phyloP scores from a whole-genome alignment of 2,888 invertebrate species.

The Stegophylla sp. region DNA sequence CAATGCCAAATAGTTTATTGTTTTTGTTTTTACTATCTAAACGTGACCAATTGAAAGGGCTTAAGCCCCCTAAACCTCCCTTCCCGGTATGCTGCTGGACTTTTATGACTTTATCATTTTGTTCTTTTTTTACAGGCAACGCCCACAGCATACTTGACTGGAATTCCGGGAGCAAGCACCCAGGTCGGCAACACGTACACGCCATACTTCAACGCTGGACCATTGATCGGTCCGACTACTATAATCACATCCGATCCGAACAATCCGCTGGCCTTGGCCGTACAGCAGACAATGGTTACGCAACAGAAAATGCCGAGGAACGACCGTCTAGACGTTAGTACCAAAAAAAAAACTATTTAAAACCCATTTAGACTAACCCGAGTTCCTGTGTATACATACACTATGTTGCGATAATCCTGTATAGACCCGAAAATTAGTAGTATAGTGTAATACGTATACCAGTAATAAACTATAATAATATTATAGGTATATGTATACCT shows the following conservation, averaged over 20 bases:
- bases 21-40: too few species aligned
- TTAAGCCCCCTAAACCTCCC: too few species aligned
- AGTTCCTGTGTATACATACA: slow-evolving; percentile 98
- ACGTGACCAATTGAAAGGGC: too few species aligned
- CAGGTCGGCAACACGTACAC: slow-evolving; percentile 87
- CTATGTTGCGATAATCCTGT: too few species aligned
- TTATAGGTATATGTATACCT: not conserved
- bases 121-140: slow-evolving; percentile 66
- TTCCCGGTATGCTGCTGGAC: too few species aligned
- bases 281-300: slow-evolving; percentile 81
- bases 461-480: not conserved
- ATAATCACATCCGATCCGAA: slow-evolving; percentile 89
- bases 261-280: slow-evolving; percentile 79
- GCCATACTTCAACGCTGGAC: slow-evolving; percentile 86
- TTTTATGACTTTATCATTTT: too few species aligned
- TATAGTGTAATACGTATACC: too few species aligned
- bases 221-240: slow-evolving; percentile 60
- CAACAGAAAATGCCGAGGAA: slow-evolving; percentile 94
- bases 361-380: too few species aligned
- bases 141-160: slow-evolving; percentile 89
- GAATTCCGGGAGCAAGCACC: slow-evolving; percentile 72
- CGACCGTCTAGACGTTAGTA: slow-evolving; percentile 89
- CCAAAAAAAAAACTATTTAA: slow-evolving; percentile 67
- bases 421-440: too few species aligned
- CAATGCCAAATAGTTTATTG: too few species aligned